phyloP scores from a whole-genome alignment of 1,140 invertebrate species.

The Ctenoplectra terminalis region DNA sequence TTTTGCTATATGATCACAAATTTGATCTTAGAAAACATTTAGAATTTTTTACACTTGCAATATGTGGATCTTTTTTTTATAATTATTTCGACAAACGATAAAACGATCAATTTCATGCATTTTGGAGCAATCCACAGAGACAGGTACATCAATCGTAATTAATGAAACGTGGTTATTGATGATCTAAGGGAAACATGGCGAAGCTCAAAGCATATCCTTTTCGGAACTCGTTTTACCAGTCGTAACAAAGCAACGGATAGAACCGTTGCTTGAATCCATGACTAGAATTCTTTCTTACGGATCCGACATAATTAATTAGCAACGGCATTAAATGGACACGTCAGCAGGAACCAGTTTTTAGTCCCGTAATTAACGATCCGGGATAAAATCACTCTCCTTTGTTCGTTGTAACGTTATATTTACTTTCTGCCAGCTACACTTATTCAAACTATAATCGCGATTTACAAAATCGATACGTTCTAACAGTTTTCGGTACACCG shows the following conservation, averaged over 20 bases:
- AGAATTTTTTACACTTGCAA: background rate
- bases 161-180: constrained; percentile 37
- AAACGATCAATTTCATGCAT: background rate
- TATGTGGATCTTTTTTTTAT: background rate
- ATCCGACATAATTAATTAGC: constrained; percentile 72
- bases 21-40: too few relatives aligned
- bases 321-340: constrained; percentile 71
- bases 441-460: background rate
- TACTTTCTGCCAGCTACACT: background rate
- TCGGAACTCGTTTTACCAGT: constrained; percentile 51
- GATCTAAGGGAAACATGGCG: constrained; percentile 2
- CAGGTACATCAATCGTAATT: constrained; percentile 33
- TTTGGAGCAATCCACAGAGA: background rate
- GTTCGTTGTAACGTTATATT: constrained; percentile 25
- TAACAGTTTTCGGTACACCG: background rate
- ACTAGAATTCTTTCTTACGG: constrained; percentile 33
- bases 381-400: constrained; percentile 61
- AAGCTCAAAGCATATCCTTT: constrained; percentile 19
- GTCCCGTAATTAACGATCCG: constrained; percentile 68
- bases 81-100: background rate
- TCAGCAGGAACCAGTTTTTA: constrained; percentile 65
- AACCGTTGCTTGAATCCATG: constrained; percentile 64
- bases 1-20: too few relatives aligned
- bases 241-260: constrained; percentile 50
- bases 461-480: background rate